Evolutionary conservation across 2,797 vertebrate genomes (phyloP), one percentile per base, ranked within the genome.

Genomic region (Knipowitschia caucasica): DNA sequence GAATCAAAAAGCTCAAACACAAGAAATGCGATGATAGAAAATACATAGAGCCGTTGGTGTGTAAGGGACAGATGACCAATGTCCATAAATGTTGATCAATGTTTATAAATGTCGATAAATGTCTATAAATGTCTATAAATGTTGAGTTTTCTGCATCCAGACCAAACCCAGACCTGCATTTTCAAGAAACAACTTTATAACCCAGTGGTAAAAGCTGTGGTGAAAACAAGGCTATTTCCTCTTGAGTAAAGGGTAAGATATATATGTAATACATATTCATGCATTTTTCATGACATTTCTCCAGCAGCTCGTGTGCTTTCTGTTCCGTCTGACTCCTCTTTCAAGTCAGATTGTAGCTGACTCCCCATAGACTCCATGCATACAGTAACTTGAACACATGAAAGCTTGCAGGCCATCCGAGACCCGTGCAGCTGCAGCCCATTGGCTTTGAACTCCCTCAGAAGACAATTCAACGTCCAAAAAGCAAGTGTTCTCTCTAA

Each of bases 391-490:
- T 69, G 23, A 24, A 61, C 67, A 71, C 62, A 71, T 68, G 43
- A 52, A 59, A 47, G 49, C 25, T 65, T 17, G 17, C 47, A 34
- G 59, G 65, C 68, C 47, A 63, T 34, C 39, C 55, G 18, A 57
- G 47, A 59, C 75, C 47, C 5, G 34, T 67, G 71, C 77, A 83
- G 84, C 78, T 83, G 76, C 71, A 34, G 26, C 26, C 57, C 60
- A 50, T 67, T 69, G 64, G 20, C 83, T 88, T 87, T 88, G 83
- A 87, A 87, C 75, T 69, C 73, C 78, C 81, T 78, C 69, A 80
- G 81, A 86, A 86, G 78, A 83, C 84, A 86, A 86, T 88, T 86
- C 71, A 73, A 69, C 73, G 71, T 83, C 80, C 84, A 72, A 81
- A 84, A 79, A 78, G 59, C 62, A 54, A 71, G 23, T 73, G 66